Evolutionary conservation across 2,113 vertebrate genomes (phyloP).

Genomic region (Xenopus tropicalis): DNA sequence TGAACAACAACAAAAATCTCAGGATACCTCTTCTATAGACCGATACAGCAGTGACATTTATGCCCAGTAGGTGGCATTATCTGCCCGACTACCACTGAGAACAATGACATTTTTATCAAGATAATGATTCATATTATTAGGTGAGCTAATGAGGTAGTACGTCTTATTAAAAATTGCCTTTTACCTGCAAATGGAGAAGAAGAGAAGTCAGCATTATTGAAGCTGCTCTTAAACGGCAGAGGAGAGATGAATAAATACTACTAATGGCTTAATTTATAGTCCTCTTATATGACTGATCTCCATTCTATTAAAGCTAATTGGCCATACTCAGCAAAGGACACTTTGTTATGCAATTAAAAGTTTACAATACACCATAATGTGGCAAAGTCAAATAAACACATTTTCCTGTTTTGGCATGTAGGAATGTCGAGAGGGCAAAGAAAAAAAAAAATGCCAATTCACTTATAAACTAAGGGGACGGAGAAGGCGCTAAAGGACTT

Average conservation of each 20-base stretch:
- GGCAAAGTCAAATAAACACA: slow-evolving; percentile 1
- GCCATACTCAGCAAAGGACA: slow-evolving; percentile 12
- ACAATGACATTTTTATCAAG: slow-evolving; percentile 8
- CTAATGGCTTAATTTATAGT: slow-evolving; percentile 15
- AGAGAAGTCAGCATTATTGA: slow-evolving; percentile 11
- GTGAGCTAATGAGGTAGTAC: slow-evolving; percentile 32
- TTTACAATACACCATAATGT: slow-evolving; percentile 6
- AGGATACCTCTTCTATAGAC: background rate
- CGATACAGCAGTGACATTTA: background rate
- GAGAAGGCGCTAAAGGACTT: too few species aligned
- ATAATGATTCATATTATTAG: slow-evolving; percentile 22
- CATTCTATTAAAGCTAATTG: slow-evolving; percentile 23
- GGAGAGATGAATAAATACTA: slow-evolving; percentile 9
- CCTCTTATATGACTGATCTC: background rate
- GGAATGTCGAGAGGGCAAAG: too few species aligned
- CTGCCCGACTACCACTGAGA: background rate
- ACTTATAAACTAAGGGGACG: too few species aligned
- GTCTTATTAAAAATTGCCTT: slow-evolving; percentile 34
- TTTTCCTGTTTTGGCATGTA: background rate
- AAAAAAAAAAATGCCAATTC: too few species aligned
- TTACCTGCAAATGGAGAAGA: slow-evolving; percentile 28
- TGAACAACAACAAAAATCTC: too few species aligned
- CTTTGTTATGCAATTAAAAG: slow-evolving; percentile 10
- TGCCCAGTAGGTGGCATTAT: slow-evolving; percentile 3
- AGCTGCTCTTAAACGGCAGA: slow-evolving; percentile 12